Evolutionary conservation across 2,888 invertebrate genomes (phyloP).

Genomic region (Dilophus febrilis): DNA sequence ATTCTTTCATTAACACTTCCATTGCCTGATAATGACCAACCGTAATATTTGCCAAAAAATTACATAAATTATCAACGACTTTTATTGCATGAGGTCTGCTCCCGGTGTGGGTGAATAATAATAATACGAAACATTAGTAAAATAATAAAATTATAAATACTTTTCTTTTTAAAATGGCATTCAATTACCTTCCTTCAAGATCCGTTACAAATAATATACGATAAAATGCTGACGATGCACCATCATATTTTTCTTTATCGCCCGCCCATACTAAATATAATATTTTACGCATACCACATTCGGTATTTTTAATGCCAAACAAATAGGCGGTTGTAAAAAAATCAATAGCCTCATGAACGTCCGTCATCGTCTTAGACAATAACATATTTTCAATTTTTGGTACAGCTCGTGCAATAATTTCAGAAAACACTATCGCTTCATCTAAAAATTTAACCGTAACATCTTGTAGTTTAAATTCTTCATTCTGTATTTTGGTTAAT

Average conservation of each 20-base stretch:
- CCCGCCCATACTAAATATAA: conserved; percentile 60
- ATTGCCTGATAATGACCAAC: conserved; percentile 42
- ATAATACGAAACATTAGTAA: too few relatives aligned
- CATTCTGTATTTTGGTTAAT: conserved; percentile 20
- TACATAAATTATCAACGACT: conserved; percentile 41
- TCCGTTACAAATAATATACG: conserved; percentile 28
- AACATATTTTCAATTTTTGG: conserved; percentile 56
- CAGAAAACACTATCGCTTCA: conserved; percentile 39
- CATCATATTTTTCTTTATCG: conserved; percentile 56
- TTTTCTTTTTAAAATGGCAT: too few relatives aligned
- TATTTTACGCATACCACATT: conserved; percentile 57
- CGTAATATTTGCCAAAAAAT: conserved; percentile 35
- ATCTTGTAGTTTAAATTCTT: conserved; percentile 40
- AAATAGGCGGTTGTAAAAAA: conserved; percentile 69
- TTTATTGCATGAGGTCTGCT: conserved; percentile 35
- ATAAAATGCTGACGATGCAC: conserved; percentile 61
- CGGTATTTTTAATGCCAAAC: conserved; percentile 58
- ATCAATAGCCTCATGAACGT: conserved; percentile 70
- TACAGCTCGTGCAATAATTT: conserved; percentile 27
- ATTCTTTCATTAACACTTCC: conserved; percentile 42
- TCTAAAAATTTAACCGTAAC: conserved; percentile 53
- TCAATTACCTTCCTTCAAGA: conserved; percentile 17
- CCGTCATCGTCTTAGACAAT: conserved; percentile 52
- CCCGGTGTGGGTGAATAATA: too few relatives aligned
- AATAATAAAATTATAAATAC: conserved; percentile 5